Evolutionary conservation across 2,888 invertebrate genomes (phyloP), one percentile per base, ranked within the genome.

Genomic region (Orchesellides sinensis): DNA sequence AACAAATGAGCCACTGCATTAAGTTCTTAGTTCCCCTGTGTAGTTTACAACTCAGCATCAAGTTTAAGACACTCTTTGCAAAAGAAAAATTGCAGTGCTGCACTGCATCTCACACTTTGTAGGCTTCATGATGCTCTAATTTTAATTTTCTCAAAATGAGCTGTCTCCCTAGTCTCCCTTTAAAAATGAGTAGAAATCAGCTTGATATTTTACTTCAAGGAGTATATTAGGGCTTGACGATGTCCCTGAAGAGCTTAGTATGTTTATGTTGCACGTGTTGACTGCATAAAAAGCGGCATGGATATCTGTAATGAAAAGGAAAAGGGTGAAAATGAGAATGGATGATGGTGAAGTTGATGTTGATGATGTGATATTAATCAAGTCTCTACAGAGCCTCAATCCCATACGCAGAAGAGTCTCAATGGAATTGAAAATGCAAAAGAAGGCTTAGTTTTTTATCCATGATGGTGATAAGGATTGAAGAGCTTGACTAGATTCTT

Each of bases 321-420:
- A 49, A 54, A 40, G 54, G 25, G 63, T 8, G 54, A 63, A 66
- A 75, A 75, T 75, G 74, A 75, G 74, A 75, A 75, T 75, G 65
- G 74, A 75, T 75, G 74, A 75, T 54, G 52, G 74, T 75, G 65
- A 75, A 65, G 65, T 65, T 75, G 74, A 65, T 75, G 65, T 17
- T 75, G 74, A 75, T 75, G 74, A 75, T 75, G 54, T 75, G 74
- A 75, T 65, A 75, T 75, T 75, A 75, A 75, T 75, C 74, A 75
- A 75, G 52, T 75, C 65, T 75, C 65, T 40, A 75, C 52, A 75
- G 65, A 52, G n/a, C n/a, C n/a, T n/a, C n/a, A n/a, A n/a, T n/a
- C n/a, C n/a, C n/a, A n/a, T n/a, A n/a, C n/a, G n/a, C n/a, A n/a
- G n/a, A n/a, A n/a, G 74, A 75, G 54, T 65, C 54, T 32, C 74